phyloP scores from a whole-genome alignment of 2,797 vertebrate genomes.

The Phalloptychus januarius region DNA sequence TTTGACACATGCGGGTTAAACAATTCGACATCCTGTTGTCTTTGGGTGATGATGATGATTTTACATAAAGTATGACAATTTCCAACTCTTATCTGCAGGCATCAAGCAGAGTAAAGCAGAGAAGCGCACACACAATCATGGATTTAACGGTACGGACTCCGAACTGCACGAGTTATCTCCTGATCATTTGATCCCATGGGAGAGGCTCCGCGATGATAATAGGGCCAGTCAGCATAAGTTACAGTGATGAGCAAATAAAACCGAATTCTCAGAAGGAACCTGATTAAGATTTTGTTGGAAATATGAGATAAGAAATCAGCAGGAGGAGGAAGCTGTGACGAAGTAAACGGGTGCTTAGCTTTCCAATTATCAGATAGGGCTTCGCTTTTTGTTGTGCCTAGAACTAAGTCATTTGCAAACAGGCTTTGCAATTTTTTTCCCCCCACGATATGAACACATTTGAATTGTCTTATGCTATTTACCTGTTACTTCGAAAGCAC shows the following conservation, averaged over 20 bases:
- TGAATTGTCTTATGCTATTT: not conserved
- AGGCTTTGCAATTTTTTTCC: not conserved
- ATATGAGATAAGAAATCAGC: conserved; percentile 27
- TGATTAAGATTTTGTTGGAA: conserved; percentile 25
- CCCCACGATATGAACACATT: conserved; percentile 13
- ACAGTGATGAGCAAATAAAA: conserved; percentile 19
- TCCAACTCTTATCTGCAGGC: conserved; percentile 4
- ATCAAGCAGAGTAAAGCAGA: not conserved
- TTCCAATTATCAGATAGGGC: conserved; percentile 35
- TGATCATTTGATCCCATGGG: conserved; percentile 10
- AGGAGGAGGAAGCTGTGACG: not conserved
- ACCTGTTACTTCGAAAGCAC: not conserved
- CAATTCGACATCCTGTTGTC: not conserved
- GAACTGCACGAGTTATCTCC: conserved; percentile 34
- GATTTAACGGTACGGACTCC: not conserved
- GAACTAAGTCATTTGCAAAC: no score
- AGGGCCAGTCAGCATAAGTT: conserved; percentile 6
- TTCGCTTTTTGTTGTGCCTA: conserved; percentile 3
- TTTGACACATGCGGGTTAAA: no score
- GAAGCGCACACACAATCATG: not conserved
- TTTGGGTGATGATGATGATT: not conserved
- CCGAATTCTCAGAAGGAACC: not conserved
- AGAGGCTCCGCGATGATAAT: not conserved
- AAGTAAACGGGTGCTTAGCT: conserved; percentile 18
- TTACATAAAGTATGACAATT: conserved; percentile 13